Percentiles rank a stretch among this genome's conserved stretches.
Conservation (phyloP, 2,797 vertebrate species). For the Hirundo rustica region DNA sequence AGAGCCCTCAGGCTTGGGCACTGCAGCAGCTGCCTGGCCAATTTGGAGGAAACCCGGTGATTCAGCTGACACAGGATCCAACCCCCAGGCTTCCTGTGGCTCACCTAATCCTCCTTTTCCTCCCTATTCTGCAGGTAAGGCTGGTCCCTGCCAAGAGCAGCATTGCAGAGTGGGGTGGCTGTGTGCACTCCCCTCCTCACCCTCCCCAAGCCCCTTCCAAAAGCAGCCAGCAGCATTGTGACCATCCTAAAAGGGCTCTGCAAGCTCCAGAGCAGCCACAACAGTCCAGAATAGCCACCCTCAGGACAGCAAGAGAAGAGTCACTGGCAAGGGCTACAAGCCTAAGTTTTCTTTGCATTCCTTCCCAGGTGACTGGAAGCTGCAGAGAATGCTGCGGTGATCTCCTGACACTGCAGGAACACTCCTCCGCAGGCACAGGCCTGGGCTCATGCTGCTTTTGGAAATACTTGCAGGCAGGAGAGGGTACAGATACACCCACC, state of each 20-base stretch:
- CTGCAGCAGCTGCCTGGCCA: not conserved
- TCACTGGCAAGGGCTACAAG: not conserved
- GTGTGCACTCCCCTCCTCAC: not conserved
- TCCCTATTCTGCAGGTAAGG: not conserved
- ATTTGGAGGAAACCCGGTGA: not conserved
- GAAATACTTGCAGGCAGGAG: not conserved
- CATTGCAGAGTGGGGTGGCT: not conserved
- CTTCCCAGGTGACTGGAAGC: not conserved
- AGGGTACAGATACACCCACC: not conserved
- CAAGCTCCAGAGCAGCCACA: not conserved
- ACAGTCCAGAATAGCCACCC: not conserved
- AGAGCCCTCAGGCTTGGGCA: accelerated
- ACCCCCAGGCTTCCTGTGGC: not conserved
- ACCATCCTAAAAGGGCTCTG: not conserved
- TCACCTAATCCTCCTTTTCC: not conserved
- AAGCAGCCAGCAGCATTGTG: not conserved
- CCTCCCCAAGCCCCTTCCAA: not conserved
- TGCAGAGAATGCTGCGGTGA: not conserved
- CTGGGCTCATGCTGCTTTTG: not conserved
- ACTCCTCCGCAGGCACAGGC: not conserved
- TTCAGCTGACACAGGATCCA: not conserved
- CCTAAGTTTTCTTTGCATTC: not conserved
- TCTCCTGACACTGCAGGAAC: not conserved
- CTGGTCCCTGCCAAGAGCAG: not conserved
- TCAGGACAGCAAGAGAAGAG: not conserved